Evolutionary conservation across 2,888 invertebrate species (phyloP), one percentile per base, ranked within the genome.

Genomic region (Caenorhabditis plicata): DNA sequence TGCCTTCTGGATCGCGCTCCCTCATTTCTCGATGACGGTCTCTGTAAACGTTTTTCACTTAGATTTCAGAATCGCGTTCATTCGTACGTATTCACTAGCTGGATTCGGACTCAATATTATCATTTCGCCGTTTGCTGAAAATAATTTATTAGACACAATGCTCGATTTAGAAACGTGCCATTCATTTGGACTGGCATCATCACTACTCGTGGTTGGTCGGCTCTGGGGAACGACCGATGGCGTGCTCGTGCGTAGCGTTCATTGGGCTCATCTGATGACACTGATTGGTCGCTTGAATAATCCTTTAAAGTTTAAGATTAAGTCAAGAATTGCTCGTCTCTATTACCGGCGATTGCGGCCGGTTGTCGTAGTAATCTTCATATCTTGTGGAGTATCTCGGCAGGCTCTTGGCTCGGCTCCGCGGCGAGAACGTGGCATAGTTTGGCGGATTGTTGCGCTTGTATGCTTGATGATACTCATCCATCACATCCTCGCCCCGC

Each of bases 101-200:
- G n/a, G n/a, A 42, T 15, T 31, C 15, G 60, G 60, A 11, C 53
- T 53, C 25, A 65, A 38, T 25, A 62, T 39, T 23, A 58, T 51
- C 65, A 65, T 65, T 29, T 65, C 57, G 8, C 65, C 65, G 27
- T 65, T 52, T 23, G 35, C 54, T 54, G 40, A 43, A 54, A 53
- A 41, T 25, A 33, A 22, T 40, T 40, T 5, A 25, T 40, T 11
- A 9, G 5, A 5, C 26, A 9, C 20, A 42, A n/a, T n/a, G n/a
- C n/a, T n/a, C n/a, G n/a, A n/a, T n/a, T n/a, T n/a, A n/a, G n/a
- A n/a, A n/a, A 31, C 31, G 20, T 20, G 48, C 62, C 62, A 52
- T 64, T 56, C 44, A 68, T 55, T 27, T 65, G 62, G 4, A 68
- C 57, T 11, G 68, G 68, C 64, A 68, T 62, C 62, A 62, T 62